Conservation (phyloP, 2,113 vertebrate genomes). For the Cryptoleucopteryx plumbea region DNA sequence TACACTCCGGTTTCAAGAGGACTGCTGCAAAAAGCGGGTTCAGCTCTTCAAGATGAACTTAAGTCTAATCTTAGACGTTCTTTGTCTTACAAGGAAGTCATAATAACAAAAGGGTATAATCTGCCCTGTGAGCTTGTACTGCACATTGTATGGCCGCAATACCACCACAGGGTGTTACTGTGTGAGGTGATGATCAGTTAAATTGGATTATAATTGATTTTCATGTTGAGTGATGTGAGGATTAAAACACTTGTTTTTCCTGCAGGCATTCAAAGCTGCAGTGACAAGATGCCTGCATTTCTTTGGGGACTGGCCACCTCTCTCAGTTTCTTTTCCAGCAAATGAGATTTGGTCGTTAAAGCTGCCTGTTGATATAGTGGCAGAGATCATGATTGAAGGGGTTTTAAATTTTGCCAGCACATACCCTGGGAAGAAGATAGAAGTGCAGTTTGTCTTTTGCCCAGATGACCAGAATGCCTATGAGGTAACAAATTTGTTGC, state of each 20-base stretch:
- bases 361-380: neutral
- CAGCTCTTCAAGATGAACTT: conserved; percentile 46
- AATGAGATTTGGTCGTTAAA: conserved; percentile 56
- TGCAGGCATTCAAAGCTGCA: conserved; percentile 59
- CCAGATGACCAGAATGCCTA: conserved; percentile 7
- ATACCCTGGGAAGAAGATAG: neutral
- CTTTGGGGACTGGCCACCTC: accelerated
- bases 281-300: conserved; percentile 41
- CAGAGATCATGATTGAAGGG: conserved; percentile 65
- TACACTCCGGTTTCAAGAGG: neutral
- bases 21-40: conserved; percentile 64
- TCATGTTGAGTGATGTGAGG: neutral
- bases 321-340: conserved; percentile 82
- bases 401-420: conserved; percentile 55
- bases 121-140: conserved; percentile 58
- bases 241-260: neutral
- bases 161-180: accelerated
- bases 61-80: accelerated
- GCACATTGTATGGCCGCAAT: conserved; percentile 35
- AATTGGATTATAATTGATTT: neutral
- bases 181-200: neutral
- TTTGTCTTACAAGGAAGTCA: accelerated
- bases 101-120: conserved; percentile 19
- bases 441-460: conserved; percentile 76
- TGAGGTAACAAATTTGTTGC: conserved; percentile 66